These are phyloP conservation scores for Phymastichus coffea DNA, from an alignment of 1,140 invertebrate species.

Conservation along the genomic window DNA sequence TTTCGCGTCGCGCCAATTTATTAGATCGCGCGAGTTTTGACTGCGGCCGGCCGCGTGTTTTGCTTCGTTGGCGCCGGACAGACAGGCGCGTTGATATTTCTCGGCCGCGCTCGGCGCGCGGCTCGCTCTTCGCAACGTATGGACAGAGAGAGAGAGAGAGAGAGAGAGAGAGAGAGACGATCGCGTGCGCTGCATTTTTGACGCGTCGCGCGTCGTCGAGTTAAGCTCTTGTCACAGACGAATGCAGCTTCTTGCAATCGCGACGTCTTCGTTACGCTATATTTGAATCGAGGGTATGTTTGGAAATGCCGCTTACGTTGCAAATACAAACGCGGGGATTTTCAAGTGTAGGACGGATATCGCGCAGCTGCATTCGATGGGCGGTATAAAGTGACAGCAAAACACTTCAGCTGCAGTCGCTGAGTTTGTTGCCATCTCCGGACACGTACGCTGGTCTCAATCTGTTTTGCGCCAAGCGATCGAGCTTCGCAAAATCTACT, in stretches of 20 bases:
- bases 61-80: conserved; percentile 21
- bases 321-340: too few species aligned
- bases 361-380: too few species aligned
- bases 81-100: not conserved
- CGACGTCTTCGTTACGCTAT: too few species aligned
- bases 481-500: conserved; percentile 16
- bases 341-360: too few species aligned
- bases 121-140: too few species aligned
- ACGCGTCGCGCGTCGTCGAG: too few species aligned
- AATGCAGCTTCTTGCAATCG: too few species aligned
- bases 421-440: conserved; percentile 36
- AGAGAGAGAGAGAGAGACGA: not conserved
- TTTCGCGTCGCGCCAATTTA: conserved; percentile 32
- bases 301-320: too few species aligned
- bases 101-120: too few species aligned
- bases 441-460: conserved; percentile 41
- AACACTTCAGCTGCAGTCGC: conserved; percentile 5
- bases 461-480: conserved; percentile 36
- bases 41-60: conserved; percentile 22
- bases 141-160: not conserved
- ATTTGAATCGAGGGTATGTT: too few species aligned
- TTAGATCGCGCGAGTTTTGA: conserved; percentile 27
- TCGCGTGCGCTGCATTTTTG: not conserved
- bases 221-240: too few species aligned
- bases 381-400: conserved; percentile 33